Percentiles rank a stretch among this genome's conserved stretches.
phyloP scores from a whole-genome alignment of 2,113 vertebrate species.

The Motacilla alba region DNA sequence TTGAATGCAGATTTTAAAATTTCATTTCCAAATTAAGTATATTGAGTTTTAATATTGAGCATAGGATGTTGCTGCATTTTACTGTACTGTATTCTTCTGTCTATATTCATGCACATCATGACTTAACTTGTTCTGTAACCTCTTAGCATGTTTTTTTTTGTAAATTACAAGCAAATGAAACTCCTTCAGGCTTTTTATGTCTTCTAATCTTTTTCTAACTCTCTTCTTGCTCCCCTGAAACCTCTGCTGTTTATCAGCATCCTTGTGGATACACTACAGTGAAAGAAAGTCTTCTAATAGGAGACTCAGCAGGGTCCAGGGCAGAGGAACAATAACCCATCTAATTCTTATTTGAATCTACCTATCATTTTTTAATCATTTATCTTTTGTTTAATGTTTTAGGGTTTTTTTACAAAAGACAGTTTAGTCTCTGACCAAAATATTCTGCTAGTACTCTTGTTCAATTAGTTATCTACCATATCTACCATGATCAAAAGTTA shows the following conservation, averaged over 20 bases:
- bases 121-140: neutral
- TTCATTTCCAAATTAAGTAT: neutral
- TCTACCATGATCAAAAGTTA: neutral
- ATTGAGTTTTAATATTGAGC: neutral
- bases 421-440: neutral
- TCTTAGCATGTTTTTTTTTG: neutral
- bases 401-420: neutral
- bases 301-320: neutral
- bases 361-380: neutral
- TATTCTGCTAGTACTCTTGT: neutral
- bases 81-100: neutral
- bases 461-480: neutral
- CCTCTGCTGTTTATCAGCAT: neutral
- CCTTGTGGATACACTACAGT: neutral
- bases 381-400: neutral
- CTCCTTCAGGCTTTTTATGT: neutral
- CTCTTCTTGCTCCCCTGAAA: neutral
- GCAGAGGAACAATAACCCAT: neutral
- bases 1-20: neutral
- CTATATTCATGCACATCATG: neutral
- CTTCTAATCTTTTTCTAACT: neutral
- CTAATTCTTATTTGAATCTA: neutral
- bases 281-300: neutral
- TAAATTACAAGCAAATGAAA: neutral
- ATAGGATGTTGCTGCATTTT: neutral